Evolutionary conservation across 1,140 invertebrate genomes (phyloP), one percentile per base, ranked within the genome.

Genomic region (Drosophila subobscura): DNA sequence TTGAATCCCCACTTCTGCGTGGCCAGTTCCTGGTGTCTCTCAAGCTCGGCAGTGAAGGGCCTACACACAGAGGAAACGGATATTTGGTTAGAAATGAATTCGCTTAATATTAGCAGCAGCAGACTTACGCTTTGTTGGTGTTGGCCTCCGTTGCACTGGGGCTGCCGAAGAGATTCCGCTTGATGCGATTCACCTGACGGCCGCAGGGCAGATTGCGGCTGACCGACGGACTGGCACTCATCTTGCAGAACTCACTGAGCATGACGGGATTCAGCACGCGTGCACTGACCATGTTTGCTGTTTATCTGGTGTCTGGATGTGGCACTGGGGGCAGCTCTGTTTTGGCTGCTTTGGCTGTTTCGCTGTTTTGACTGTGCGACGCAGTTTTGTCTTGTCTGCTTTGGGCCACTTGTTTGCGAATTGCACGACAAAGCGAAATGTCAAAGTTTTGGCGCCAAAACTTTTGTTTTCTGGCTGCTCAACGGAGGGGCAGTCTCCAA

Each of bases 391-490:
- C 54, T 64, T 49, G 49, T 73, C 40, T 41, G 60, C 57, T 79
- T 68, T 79, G 22, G 47, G 40, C 45, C 64, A 77, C 79, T 89
- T 84, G 79, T 89, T 84, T 77, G 84, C 80, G 77, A 80, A 83
- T 79, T 37, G 4, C 59, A 53, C 55, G 45, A 56, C 58, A 60
- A 80, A 89, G 54, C 75, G 67, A 89, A 80, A 72, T 67, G 86
- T 89, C 86, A 90, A 90, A 89, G 12, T 83, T 90, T 90, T 90
- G 75, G 78, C 86, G 86, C 86, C 81, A 90, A 90, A 89, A 90
- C 45, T 54, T 73, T 65, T 78, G 71, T 74, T 83, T 79, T 83
- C 53, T 59, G 47, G 46, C 42, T 56, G 63, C 68, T 55, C 70
- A 61, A 71, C 16, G 68, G 52, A 60, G 55, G 77, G 73, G 78